Base-by-base conservation (phyloP, 2,113 vertebrate species). In the Hyla sarda region DNA sequence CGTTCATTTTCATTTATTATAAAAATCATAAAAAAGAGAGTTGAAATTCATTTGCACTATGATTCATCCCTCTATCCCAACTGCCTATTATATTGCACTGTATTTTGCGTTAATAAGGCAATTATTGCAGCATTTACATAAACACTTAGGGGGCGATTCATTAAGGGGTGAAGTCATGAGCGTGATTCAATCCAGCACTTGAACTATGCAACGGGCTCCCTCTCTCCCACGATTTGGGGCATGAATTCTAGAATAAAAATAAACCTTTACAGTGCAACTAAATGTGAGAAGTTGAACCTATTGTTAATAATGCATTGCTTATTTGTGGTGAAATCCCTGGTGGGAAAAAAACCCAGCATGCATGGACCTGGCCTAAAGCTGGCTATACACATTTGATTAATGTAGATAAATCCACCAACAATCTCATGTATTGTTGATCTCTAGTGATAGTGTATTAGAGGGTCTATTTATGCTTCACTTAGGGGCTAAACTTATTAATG, bases 51-150 rank as follows among this genome's bases (percentile, higher is more conserved):
- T 48, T 74, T 74, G 37, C 25, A 47, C 23, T 7, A 25, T 74
- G 72, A 48, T 25, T 48, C 32, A 71, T 71, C 9, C 32, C 65
- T 6, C 19, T 23, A 71, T 41, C 41, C 13, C 21, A 74, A 74
- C 41, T 47, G 41, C 72, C 48, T 74, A 74, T 45, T 45, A 74
- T 41, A 74, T 74, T 47, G 45, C 14, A 48, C 37, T 74, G 41
- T 74, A 47, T 74, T 74, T 48, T 41, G 25, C 23, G 69, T 45
- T 73, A 73, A 73, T 73, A 41, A 47, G 41, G 23, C 72, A 74
- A 74, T 74, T 48, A 25, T 74, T 74, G 41, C 41, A 74, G 45
- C 41, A 74, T 74, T 74, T 74, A 47, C 72, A 74, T 74, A 74
- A 47, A 48, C 72, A 48, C 41, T 25, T 25, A 74, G 37, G 37